Evolutionary conservation across 2,113 vertebrate species (phyloP).

Genomic region (Myrmophylax atrothorax): DNA sequence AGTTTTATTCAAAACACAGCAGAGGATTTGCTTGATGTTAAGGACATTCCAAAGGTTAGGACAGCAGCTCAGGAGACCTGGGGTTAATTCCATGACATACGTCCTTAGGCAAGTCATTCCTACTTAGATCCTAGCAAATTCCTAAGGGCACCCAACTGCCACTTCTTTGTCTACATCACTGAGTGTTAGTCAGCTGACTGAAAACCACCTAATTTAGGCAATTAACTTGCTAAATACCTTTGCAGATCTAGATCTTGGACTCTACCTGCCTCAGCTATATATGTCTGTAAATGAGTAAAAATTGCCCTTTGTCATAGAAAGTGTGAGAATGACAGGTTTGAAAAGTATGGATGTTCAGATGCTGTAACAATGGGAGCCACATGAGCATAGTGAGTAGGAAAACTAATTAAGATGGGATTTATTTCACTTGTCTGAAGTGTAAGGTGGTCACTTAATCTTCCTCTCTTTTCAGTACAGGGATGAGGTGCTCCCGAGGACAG

Average conservation of each 20-base stretch:
- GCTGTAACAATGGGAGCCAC: not conserved
- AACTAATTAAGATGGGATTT: not conserved
- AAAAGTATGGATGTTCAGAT: not conserved
- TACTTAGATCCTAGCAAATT: constrained; percentile 38
- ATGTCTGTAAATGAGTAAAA: not conserved
- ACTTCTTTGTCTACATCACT: constrained; percentile 6
- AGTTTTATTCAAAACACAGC: constrained; percentile 20
- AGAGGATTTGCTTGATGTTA: constrained; percentile 39
- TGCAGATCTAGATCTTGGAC: not conserved
- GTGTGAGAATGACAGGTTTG: not conserved
- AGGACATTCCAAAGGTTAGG: constrained; percentile 16
- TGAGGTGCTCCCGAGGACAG: not conserved
- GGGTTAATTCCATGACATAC: constrained; percentile 16
- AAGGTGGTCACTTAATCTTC: not conserved
- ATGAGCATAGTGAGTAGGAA: not conserved
- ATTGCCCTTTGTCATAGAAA: not conserved
- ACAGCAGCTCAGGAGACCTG: constrained; percentile 26
- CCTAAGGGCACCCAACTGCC: not conserved
- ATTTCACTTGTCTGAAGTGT: not conserved
- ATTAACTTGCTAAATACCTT: not conserved
- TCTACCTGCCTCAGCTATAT: not conserved
- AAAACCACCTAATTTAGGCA: constrained; percentile 18
- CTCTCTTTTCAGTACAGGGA: not conserved
- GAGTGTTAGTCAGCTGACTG: not conserved
- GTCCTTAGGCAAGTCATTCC: constrained; percentile 21